phyloP scores from a whole-genome alignment of 2,113 vertebrate genomes.

The Zosterops hypoxanthus region DNA sequence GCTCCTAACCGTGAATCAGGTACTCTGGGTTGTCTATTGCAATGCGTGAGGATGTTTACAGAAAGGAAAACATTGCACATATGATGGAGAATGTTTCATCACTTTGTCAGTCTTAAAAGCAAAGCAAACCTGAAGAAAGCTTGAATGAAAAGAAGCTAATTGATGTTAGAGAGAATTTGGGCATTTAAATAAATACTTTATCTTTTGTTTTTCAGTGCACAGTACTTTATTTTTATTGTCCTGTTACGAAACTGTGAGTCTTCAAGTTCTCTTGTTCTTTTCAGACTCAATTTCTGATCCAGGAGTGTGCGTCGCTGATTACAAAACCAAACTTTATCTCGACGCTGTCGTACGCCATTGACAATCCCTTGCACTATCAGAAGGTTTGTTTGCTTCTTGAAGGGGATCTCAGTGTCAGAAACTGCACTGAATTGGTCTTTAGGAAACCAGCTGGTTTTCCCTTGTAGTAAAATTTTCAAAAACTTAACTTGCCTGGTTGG shows the following conservation, averaged over 20 bases:
- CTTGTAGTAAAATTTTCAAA: not conserved
- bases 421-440: not conserved
- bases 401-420: not conserved
- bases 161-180: not conserved
- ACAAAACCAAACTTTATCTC: conserved; percentile 99
- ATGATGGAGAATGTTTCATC: not conserved
- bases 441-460: not conserved
- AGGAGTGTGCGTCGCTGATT: conserved; percentile 98
- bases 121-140: not conserved
- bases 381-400: conserved; percentile 82
- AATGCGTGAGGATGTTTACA: not conserved
- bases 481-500: not conserved
- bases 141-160: not conserved
- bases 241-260: not conserved
- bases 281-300: conserved; percentile 99
- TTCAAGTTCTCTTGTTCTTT: conserved; percentile 41
- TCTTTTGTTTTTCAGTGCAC: not conserved
- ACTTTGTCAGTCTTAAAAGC: not conserved
- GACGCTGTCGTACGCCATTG: conserved; percentile 97
- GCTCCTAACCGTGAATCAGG: not conserved
- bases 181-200: not conserved
- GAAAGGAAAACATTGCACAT: not conserved
- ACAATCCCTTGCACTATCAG: conserved; percentile 99
- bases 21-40: not conserved
- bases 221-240: not conserved